A percentile compares a stretch with the other conserved stretches of the same genome.
Conservation (phyloP, 2,888 invertebrate genomes). For the Hirudinaria manillensis region DNA sequence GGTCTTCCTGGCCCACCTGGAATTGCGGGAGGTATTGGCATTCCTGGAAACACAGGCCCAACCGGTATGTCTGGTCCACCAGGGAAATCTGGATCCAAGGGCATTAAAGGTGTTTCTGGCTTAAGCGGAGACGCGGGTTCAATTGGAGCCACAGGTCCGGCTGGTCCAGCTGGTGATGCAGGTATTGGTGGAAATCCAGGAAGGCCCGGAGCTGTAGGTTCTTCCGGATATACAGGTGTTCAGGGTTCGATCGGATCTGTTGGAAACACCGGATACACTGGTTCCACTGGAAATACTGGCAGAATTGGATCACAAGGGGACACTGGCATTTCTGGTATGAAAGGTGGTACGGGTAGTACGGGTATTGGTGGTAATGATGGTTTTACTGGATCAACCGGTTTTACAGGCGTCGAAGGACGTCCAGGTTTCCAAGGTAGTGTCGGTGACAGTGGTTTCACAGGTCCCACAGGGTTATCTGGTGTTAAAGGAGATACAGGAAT, state of each 20-base stretch:
- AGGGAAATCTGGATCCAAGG: conserved; percentile 8
- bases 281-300: conserved; percentile 30
- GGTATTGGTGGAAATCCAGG: conserved; percentile 15
- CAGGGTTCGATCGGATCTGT: background rate
- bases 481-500: conserved; percentile 27
- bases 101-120: conserved; percentile 12
- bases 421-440: background rate
- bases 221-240: conserved; percentile 13
- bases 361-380: background rate
- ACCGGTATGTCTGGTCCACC: background rate
- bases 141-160: background rate
- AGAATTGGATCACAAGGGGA: conserved; percentile 20
- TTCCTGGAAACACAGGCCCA: background rate
- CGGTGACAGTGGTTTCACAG: conserved; percentile 24
- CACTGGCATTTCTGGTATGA: conserved; percentile 2
- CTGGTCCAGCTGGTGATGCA: conserved; percentile 19
- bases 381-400: background rate
- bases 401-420: background rate
- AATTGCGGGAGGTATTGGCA: background rate
- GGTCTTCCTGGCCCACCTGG: conserved; percentile 22
- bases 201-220: background rate
- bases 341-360: conserved; percentile 12
- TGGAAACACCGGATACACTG: conserved; percentile 27
- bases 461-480: conserved; percentile 33
- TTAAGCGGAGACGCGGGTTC: background rate